Percentiles rank a stretch among this genome's conserved stretches.
Evolutionary conservation across 2,113 vertebrate species (phyloP).

Genomic region (Pomatorhinus ruficollis): DNA sequence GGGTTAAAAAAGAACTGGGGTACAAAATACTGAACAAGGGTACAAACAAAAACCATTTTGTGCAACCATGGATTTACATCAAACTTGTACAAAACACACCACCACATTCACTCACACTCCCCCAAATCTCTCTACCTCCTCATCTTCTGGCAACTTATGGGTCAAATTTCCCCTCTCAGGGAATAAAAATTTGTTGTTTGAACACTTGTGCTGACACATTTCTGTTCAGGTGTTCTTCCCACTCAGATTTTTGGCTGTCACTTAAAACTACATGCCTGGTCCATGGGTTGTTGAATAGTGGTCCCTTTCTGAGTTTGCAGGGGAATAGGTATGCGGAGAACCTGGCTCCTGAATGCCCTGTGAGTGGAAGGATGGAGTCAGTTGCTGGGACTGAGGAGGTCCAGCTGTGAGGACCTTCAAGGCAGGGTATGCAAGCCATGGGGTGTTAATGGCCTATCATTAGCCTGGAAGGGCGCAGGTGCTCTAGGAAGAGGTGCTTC

Average conservation of each 20-base stretch:
- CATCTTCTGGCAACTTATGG: neutral
- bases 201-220: slow-evolving; percentile 6
- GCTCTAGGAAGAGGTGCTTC: slow-evolving; percentile 6
- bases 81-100: no score
- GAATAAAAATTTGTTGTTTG: slow-evolving; percentile 1
- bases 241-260: slow-evolving; percentile 14
- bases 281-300: neutral
- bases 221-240: slow-evolving; percentile 26
- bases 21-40: no score
- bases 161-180: neutral
- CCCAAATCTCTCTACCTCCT: neutral
- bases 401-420: slow-evolving; percentile 31
- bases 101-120: accelerated
- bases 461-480: neutral
- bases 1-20: no score
- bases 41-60: no score
- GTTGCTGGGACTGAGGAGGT: neutral
- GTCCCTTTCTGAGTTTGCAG: slow-evolving; percentile 1
- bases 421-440: neutral
- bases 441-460: slow-evolving; percentile 18
- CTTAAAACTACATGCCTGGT: neutral
- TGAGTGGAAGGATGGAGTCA: slow-evolving; percentile 17
- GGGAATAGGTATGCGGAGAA: slow-evolving; percentile 10
- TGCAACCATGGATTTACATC: no score
- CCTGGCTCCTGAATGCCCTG: neutral